Conservation (phyloP, 2,797 vertebrate genomes). For the Enteromius anoplus region DNA sequence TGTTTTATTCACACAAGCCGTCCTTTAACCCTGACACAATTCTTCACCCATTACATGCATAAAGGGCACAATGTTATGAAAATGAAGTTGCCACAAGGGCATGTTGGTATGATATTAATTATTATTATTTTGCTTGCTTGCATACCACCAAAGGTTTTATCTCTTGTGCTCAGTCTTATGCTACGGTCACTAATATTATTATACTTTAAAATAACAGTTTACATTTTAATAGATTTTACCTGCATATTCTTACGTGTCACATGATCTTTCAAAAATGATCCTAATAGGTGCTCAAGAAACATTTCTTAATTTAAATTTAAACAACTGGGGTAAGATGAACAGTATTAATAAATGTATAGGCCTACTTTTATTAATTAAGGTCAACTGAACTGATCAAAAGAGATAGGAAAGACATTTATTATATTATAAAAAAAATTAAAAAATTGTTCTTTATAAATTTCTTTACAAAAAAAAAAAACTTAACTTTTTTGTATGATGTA, state of each 20-base stretch:
- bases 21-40: not conserved
- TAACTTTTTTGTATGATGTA: too few relatives aligned
- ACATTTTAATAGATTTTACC: not conserved
- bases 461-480: too few relatives aligned
- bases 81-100: not conserved
- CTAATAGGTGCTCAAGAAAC: not conserved
- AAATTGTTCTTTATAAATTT: not conserved
- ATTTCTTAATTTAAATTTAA: not conserved
- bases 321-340: not conserved
- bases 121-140: not conserved
- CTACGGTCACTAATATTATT: not conserved
- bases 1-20: not conserved
- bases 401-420: too few relatives aligned
- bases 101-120: not conserved
- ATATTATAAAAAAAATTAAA: not conserved
- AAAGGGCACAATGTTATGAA: not conserved
- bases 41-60: slow-evolving; percentile 1
- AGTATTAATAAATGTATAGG: not conserved
- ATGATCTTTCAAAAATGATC: not conserved
- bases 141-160: not conserved
- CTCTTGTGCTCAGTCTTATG: not conserved
- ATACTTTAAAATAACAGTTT: not conserved
- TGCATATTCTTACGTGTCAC: not conserved
- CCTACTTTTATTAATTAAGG: not conserved
- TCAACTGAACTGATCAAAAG: not conserved